Conservation (phyloP, 2,888 invertebrate species). For the Heteromyza rotundicornis region DNA sequence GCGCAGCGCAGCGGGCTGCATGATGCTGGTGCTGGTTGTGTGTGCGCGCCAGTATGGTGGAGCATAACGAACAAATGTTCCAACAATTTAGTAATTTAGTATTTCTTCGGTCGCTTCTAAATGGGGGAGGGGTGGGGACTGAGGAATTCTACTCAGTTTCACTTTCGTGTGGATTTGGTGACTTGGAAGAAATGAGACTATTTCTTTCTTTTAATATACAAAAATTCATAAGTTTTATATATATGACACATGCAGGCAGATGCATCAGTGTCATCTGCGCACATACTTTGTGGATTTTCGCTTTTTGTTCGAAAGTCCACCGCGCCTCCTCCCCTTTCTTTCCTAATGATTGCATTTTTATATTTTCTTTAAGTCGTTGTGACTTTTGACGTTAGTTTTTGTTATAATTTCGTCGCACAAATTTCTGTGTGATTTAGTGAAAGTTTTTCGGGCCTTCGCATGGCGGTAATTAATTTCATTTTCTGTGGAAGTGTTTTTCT, state of each 20-base stretch:
- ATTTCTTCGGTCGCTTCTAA: not conserved
- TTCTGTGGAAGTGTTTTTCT: not conserved
- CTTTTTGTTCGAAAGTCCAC: not conserved
- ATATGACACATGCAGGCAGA: conserved; percentile 39
- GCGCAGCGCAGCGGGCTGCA: not conserved
- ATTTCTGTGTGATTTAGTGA: conserved; percentile 21
- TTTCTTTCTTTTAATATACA: not conserved
- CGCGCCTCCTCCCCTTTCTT: not conserved
- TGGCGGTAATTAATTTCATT: conserved; percentile 15
- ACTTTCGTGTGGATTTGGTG: conserved; percentile 8
- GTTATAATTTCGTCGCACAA: conserved; percentile 2
- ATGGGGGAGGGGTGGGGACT: not conserved
- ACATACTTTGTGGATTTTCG: conserved; percentile 1
- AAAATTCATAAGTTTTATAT: conserved; percentile 6
- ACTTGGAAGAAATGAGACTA: conserved; percentile 7
- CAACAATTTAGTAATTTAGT: not conserved
- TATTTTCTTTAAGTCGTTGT: not conserved
- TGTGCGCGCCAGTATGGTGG: no score
- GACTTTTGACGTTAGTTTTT: conserved; percentile 36
- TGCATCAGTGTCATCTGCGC: not conserved
- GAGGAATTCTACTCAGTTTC: conserved; percentile 12
- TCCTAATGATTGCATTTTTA: no score
- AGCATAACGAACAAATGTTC: not conserved
- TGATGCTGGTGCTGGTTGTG: not conserved
- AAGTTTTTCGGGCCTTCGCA: conserved; percentile 9